Conservation (phyloP, 2,113 vertebrate genomes). For the Odocoileus hemionus region DNA sequence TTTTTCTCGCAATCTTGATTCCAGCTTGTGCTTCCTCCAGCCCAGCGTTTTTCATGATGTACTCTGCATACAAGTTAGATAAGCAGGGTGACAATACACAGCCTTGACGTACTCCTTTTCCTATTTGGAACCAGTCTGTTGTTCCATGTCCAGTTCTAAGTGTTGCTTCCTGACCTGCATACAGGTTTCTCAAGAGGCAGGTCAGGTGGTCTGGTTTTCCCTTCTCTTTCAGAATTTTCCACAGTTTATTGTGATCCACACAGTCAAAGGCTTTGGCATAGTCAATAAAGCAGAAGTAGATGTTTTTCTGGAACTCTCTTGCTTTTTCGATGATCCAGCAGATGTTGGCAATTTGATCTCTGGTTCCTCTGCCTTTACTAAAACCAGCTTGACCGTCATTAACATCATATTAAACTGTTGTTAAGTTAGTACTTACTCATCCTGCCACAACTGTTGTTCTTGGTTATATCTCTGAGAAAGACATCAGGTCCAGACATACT, state of each 20-base stretch:
- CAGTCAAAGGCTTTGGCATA: not conserved
- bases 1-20: not conserved
- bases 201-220: not conserved
- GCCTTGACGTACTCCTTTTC: not conserved
- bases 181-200: not conserved
- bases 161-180: not conserved
- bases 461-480: not conserved
- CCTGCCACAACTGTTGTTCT: too few species aligned
- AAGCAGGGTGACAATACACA: not conserved
- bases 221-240: not conserved
- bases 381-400: not conserved
- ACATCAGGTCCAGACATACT: rapidly evolving
- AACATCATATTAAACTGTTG: not conserved
- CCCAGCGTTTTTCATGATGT: not conserved
- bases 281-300: not conserved
- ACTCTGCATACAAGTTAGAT: not conserved
- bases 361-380: not conserved
- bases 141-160: not conserved
- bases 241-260: not conserved
- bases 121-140: not conserved
- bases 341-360: not conserved
- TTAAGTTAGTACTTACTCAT: not conserved
- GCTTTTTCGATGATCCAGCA: not conserved
- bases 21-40: not conserved
- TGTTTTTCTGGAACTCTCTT: not conserved